A percentile compares a stretch with the other conserved stretches of the same genome.
phyloP scores from a whole-genome alignment of 2,888 invertebrate genomes.

The Gari tellinella region DNA sequence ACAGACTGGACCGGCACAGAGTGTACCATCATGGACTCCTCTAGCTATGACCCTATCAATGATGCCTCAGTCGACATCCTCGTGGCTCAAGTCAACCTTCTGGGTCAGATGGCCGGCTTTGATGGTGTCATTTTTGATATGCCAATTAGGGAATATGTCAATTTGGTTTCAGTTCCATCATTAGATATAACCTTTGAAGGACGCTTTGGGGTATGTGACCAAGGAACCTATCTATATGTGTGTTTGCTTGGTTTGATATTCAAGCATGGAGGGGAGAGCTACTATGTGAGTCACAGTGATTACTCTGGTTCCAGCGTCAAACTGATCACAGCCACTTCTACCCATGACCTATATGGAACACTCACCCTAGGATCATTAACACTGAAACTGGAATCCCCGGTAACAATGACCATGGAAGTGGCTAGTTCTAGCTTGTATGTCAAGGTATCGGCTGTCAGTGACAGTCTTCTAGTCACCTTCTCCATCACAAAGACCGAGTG shows the following conservation, averaged over 20 bases:
- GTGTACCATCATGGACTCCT: slow-evolving; percentile 56
- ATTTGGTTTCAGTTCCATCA: slow-evolving; percentile 37
- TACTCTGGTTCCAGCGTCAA: slow-evolving; percentile 37
- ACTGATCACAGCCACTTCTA: slow-evolving; percentile 16
- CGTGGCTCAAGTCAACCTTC: slow-evolving; percentile 60
- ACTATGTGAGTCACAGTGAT: slow-evolving; percentile 48
- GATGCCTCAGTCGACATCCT: slow-evolving; percentile 33
- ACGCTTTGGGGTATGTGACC: slow-evolving; percentile 43
- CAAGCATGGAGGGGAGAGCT: slow-evolving; percentile 33
- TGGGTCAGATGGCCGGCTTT: slow-evolving; percentile 64
- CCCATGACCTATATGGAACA: slow-evolving; percentile 41
- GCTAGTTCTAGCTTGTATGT: slow-evolving; percentile 32
- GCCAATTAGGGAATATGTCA: slow-evolving; percentile 40
- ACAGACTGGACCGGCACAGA: slow-evolving; percentile 65
- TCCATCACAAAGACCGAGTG: slow-evolving; percentile 43
- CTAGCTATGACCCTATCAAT: slow-evolving; percentile 26
- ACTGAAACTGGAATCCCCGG: slow-evolving; percentile 47
- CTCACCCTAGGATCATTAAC: slow-evolving; percentile 39
- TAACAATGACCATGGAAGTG: slow-evolving; percentile 48
- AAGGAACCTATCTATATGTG: slow-evolving; percentile 25
- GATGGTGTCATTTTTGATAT: slow-evolving; percentile 67
- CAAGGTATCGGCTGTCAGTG: slow-evolving; percentile 46
- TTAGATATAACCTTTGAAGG: slow-evolving; percentile 36
- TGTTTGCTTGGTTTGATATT: slow-evolving; percentile 50
- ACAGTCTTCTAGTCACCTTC: slow-evolving; percentile 50